Conservation (phyloP, 2,888 invertebrate species). For the Aphidius colemani region DNA sequence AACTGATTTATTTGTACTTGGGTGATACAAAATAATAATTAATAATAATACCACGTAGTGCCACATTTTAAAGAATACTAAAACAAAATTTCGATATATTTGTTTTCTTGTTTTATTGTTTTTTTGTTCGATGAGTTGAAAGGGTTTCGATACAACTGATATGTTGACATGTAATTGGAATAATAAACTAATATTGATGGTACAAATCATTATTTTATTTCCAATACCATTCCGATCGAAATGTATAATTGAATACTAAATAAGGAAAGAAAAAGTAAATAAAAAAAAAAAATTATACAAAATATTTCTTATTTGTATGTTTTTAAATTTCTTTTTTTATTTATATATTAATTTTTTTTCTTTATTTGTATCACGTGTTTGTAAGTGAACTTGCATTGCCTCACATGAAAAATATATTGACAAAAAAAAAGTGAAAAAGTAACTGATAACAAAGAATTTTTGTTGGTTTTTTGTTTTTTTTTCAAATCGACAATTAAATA, state of each 20-base stretch:
- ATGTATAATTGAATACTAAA: too few species aligned
- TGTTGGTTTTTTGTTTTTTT: too few species aligned
- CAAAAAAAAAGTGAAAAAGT: too few species aligned
- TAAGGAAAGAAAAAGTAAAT: too few species aligned
- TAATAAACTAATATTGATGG: slow-evolving; percentile 52
- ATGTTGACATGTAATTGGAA: slow-evolving; percentile 41
- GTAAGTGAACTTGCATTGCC: too few species aligned
- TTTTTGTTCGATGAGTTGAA: neutral
- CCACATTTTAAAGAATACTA: slow-evolving; percentile 43
- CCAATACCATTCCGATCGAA: neutral
- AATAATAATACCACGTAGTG: slow-evolving; percentile 48
- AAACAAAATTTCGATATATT: slow-evolving; percentile 1
- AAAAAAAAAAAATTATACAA: too few species aligned
- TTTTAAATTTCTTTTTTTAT: too few species aligned
- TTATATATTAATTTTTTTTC: too few species aligned
- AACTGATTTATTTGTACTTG: slow-evolving; percentile 42
- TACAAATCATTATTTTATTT: slow-evolving; percentile 40
- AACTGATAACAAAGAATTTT: too few species aligned
- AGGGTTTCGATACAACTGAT: neutral
- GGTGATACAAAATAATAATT: slow-evolving; percentile 48
- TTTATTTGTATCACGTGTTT: too few species aligned
- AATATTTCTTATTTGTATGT: too few species aligned
- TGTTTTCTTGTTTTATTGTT: neutral
- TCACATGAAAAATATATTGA: too few species aligned
- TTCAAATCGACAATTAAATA: slow-evolving; percentile 30